Base-by-base conservation (phyloP, 2,888 invertebrate genomes). In the Pterostichus madidus region DNA sequence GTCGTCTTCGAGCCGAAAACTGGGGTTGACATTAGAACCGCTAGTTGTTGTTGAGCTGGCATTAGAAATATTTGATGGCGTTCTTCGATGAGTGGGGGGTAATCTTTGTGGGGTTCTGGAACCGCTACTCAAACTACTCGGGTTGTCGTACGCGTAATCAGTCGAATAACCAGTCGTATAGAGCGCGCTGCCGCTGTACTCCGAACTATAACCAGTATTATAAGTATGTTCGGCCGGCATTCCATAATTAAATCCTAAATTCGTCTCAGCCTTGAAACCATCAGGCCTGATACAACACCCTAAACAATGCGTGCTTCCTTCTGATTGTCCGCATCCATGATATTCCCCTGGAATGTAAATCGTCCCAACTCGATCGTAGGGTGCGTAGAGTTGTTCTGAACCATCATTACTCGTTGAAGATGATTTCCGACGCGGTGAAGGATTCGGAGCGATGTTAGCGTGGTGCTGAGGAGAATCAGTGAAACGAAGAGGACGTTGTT, bases 381-480 rank as follows among this genome's bases (percentile, higher is more conserved):
- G 88, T 5, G 87, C 87, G 61, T 86, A 87, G 61, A 92, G 61
- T 88, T 91, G 86, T 91, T 93, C 92, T 0, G 94, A 94, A 4
- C 94, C 95, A 68, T 94, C 93, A 85, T 95, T 95, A 64, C 94
- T 94, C 11, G 94, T 93, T 56, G 93, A 93, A 86, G 94, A 94
- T 0, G 94, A 94, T 85, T 96, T 96, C 73, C 96, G 91, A 32
- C 95, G 90, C 0, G 95, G 95, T 5, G 95, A 94, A 0, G 89
- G 89, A 84, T 90, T 89, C 86, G 92, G 87, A 87, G 89, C 64
- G 91, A 92, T 4, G 80, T 90, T 91, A 4, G 92, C 91, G 88
- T 94, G 94, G 87, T 94, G 95, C 83, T 94, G 94, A 11, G 94
- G 95, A 1, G 95, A 94, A 88, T 96, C 95, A 0, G 95, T 94